Percentiles rank a stretch among this genome's conserved stretches.
These are phyloP conservation scores for Acleris holmiana DNA, from an alignment of 2,888 invertebrate genomes.

Conservation along the genomic window DNA sequence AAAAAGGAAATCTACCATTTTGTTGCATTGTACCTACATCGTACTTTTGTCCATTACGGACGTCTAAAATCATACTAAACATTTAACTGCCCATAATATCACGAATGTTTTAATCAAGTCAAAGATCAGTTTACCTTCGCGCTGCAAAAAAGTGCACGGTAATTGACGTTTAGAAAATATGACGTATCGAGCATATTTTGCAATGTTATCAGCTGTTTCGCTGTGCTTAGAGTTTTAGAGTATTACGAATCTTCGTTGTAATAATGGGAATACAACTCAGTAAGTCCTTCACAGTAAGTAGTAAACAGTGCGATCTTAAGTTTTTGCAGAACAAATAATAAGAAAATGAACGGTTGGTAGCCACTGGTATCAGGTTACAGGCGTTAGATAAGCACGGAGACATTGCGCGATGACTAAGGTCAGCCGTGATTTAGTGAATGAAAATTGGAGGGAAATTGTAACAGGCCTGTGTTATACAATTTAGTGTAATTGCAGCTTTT, in stretches of 20 bases:
- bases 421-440: constrained; percentile 45
- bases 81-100: no score
- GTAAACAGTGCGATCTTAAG: neutral
- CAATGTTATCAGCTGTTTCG: constrained; percentile 3
- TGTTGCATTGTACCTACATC: no score
- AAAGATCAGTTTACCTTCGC: no score
- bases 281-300: neutral
- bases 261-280: neutral
- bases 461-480: constrained; percentile 42
- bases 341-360: constrained; percentile 45
- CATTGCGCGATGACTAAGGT: constrained; percentile 56
- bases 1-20: no score
- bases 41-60: no score
- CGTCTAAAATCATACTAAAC: no score
- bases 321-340: neutral
- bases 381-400: constrained; percentile 53
- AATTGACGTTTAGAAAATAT: constrained; percentile 7
- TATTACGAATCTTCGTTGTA: constrained; percentile 13
- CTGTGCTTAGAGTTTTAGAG: constrained; percentile 21
- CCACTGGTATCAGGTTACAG: constrained; percentile 46
- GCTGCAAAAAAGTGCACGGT: no score
- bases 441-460: constrained; percentile 41
- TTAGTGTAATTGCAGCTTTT: constrained; percentile 16
- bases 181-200: neutral
- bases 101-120: no score